phyloP scores from a whole-genome alignment of 2,888 invertebrate genomes.

The Dicyrtoma fusca region DNA sequence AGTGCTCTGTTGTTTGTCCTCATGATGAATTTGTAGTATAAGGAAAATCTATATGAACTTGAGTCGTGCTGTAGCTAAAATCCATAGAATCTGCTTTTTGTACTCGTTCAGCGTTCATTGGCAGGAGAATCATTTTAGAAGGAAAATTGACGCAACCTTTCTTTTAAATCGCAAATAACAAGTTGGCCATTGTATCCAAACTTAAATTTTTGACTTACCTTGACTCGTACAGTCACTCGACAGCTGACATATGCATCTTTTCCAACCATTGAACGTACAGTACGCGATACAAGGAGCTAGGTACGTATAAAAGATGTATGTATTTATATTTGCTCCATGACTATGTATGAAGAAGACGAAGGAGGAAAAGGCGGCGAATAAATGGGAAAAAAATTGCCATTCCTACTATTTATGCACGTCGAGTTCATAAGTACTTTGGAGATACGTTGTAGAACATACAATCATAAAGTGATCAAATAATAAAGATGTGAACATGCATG shows the following conservation, averaged over 20 bases:
- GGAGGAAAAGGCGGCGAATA: neutral
- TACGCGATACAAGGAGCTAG: too few relatives aligned
- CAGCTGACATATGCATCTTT: too few relatives aligned
- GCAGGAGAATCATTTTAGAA: too few relatives aligned
- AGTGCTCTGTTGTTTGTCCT: too few relatives aligned
- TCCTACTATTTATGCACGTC: neutral
- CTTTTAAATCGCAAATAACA: too few relatives aligned
- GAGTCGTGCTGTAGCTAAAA: too few relatives aligned
- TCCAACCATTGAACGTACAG: too few relatives aligned
- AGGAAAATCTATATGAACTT: too few relatives aligned
- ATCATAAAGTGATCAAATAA: neutral
- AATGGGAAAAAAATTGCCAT: neutral
- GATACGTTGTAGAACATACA: neutral
- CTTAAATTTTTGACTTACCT: constrained; percentile 14
- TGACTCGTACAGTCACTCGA: constrained; percentile 1
- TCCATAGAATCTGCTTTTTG: too few relatives aligned
- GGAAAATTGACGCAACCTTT: too few relatives aligned
- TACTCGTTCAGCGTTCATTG: too few relatives aligned
- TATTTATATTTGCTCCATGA: neutral
- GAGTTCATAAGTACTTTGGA: neutral
- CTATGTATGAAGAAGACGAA: neutral
- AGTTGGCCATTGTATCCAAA: neutral
- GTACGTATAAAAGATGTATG: neutral
- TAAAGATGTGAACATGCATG: neutral
- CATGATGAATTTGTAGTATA: too few relatives aligned